These are phyloP conservation scores for Amorpha juglandis DNA, from an alignment of 2,888 invertebrate genomes.

Conservation along the genomic window DNA sequence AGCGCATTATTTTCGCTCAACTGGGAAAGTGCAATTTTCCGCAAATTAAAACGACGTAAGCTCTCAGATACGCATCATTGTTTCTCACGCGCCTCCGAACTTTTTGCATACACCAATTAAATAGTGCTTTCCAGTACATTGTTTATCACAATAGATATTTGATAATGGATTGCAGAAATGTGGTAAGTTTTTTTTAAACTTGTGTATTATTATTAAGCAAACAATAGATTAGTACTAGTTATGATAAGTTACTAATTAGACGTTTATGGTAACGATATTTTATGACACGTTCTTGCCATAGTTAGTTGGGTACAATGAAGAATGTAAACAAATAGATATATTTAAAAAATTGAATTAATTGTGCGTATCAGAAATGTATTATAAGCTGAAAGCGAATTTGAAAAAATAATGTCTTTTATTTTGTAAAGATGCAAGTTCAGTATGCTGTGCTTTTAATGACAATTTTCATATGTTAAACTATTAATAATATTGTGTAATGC, in stretches of 20 bases:
- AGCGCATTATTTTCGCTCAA: constrained; percentile 56
- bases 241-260: constrained; percentile 36
- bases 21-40: constrained; percentile 64
- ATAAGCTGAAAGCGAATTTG: constrained; percentile 1
- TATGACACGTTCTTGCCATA: not conserved
- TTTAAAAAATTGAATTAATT: not conserved
- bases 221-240: not conserved
- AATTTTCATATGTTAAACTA: not conserved
- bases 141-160: constrained; percentile 58
- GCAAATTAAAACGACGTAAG: constrained; percentile 36
- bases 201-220: not conserved
- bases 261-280: constrained; percentile 19
- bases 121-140: constrained; percentile 71
- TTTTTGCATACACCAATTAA: constrained; percentile 57
- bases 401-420: not conserved
- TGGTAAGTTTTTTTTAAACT: constrained; percentile 66
- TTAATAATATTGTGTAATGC: not conserved
- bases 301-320: not conserved
- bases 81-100: constrained; percentile 59
- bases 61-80: constrained; percentile 32
- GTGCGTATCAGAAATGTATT: not conserved
- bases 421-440: not conserved
- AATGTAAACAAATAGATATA: constrained; percentile 10
- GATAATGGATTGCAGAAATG: constrained; percentile 72
- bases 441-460: not conserved